Evolutionary conservation across 2,888 invertebrate genomes (phyloP).

Genomic region (Aradus depressus): DNA sequence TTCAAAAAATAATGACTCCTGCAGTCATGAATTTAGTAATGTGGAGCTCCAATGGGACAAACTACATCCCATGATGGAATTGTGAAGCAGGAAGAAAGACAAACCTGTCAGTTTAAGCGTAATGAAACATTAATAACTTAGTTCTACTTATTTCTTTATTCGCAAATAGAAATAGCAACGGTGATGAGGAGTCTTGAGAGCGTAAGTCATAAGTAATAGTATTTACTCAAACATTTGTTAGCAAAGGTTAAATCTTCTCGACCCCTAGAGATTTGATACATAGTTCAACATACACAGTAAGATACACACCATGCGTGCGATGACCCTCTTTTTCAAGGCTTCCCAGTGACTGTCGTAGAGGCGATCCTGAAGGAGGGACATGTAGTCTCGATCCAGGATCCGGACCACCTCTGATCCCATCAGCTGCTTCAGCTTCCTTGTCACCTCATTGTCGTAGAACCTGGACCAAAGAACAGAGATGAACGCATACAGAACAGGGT

Average conservation of each 20-base stretch:
- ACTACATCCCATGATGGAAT: too few species aligned
- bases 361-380: constrained; percentile 20
- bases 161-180: too few species aligned
- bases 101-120: too few species aligned
- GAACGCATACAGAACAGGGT: too few species aligned
- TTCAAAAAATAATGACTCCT: too few species aligned
- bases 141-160: too few species aligned
- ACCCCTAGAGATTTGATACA: not conserved
- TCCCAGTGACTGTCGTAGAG: constrained; percentile 19
- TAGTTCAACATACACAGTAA: not conserved
- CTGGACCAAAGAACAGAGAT: constrained; percentile 1
- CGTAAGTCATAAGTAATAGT: not conserved
- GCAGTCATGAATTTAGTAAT: too few species aligned
- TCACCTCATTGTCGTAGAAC: constrained; percentile 23
- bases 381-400: constrained; percentile 23
- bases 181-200: too few species aligned
- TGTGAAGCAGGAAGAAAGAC: too few species aligned
- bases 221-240: not conserved
- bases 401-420: constrained; percentile 24
- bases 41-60: too few species aligned
- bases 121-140: too few species aligned
- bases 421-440: constrained; percentile 20
- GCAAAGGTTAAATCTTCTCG: not conserved
- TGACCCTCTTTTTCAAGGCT: constrained; percentile 17
- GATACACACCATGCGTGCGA: constrained; percentile 18